Percentiles rank a stretch among this genome's conserved stretches.
Conservation (phyloP, 2,113 vertebrate species). For the Pao palembangensis region DNA sequence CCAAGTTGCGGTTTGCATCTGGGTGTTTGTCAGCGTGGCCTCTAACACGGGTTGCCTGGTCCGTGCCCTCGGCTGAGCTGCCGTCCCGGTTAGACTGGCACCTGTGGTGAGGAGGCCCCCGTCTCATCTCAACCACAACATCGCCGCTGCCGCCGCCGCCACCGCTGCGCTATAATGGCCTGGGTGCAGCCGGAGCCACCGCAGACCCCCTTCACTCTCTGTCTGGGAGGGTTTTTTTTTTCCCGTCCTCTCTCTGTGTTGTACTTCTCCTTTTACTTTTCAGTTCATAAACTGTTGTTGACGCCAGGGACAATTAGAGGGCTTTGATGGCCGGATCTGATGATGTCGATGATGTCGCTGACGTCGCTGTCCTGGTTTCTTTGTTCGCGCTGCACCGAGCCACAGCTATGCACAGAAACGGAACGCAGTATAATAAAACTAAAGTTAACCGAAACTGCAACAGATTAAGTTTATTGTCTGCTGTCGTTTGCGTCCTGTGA, state of each 20-base stretch:
- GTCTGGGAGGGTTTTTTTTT: conserved; percentile 14
- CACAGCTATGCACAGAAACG: conserved; percentile 18
- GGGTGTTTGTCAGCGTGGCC: conserved; percentile 25
- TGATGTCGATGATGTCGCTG: no score
- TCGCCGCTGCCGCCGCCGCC: conserved; percentile 28
- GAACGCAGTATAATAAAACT: conserved; percentile 15
- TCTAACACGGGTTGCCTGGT: not conserved
- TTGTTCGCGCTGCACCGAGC: not conserved
- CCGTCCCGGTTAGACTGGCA: conserved; percentile 50
- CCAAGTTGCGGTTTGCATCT: conserved; percentile 46
- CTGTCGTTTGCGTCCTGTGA: conserved; percentile 1
- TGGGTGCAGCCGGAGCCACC: conserved; percentile 44
- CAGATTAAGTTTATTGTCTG: conserved; percentile 9
- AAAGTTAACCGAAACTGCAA: not conserved
- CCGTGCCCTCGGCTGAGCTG: conserved; percentile 46
- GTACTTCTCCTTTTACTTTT: conserved; percentile 23
- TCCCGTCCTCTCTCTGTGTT: conserved; percentile 8
- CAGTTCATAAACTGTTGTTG: conserved; percentile 19
- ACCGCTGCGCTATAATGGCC: conserved; percentile 28
- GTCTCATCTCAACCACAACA: conserved; percentile 57
- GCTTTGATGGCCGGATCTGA: conserved; percentile 31
- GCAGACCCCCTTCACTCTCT: conserved; percentile 32
- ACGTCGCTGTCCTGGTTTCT: conserved; percentile 15
- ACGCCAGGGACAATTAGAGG: conserved; percentile 53
- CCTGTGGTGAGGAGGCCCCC: conserved; percentile 52